These are phyloP conservation scores for Propithecus deckenii DNA, from an alignment of 2,797 vertebrate genomes.

Conservation along the genomic window DNA sequence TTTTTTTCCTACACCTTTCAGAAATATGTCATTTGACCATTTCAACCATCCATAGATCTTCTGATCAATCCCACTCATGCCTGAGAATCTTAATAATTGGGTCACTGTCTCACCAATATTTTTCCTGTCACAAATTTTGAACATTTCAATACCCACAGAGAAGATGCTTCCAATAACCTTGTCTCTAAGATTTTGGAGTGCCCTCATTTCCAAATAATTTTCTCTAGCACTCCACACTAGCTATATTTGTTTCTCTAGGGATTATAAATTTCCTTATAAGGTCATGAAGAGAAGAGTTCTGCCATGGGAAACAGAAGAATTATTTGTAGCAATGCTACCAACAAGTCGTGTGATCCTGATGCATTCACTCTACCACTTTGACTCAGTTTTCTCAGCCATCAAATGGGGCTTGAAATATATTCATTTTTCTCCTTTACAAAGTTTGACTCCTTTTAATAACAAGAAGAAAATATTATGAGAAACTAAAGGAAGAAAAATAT, in stretches of 20 bases:
- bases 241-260: background rate
- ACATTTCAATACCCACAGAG: background rate
- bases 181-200: background rate
- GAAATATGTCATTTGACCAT: background rate
- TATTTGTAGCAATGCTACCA: background rate
- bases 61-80: background rate
- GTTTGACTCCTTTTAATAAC: background rate
- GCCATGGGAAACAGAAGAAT: background rate
- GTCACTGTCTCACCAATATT: background rate
- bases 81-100: background rate
- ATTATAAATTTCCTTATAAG: background rate
- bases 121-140: background rate
- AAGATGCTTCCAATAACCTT: background rate
- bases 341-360: background rate
- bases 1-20: background rate
- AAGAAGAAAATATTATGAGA: slow-evolving; percentile 16
- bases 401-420: background rate
- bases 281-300: background rate
- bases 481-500: background rate
- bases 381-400: slow-evolving; percentile 4
- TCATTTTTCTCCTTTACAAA: background rate
- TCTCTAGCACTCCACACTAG: background rate
- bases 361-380: background rate
- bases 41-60: background rate
- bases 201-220: background rate